phyloP scores from a whole-genome alignment of 2,113 vertebrate genomes.

The Oncorhynchus tshawytscha region DNA sequence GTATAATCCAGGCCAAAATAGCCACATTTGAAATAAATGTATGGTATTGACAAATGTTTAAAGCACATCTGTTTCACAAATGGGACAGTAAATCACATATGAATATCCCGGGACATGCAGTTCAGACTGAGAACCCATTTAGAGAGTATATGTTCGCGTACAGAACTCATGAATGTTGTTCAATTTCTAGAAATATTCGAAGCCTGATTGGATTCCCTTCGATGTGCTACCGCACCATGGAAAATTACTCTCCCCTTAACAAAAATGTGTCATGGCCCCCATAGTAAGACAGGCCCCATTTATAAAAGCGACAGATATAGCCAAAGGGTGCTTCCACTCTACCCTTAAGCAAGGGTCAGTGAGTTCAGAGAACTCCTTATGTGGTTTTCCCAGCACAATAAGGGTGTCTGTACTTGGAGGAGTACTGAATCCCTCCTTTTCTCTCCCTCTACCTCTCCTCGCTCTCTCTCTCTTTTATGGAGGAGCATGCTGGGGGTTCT shows the following conservation, averaged over 20 bases:
- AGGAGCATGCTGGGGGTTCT: background rate
- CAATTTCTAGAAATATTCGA: constrained; percentile 4
- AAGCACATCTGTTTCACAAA: constrained; percentile 2
- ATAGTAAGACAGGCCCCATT: background rate
- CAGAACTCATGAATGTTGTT: background rate
- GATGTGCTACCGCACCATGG: background rate
- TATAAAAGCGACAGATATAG: background rate
- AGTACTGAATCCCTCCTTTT: background rate
- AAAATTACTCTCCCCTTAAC: background rate
- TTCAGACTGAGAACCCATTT: background rate
- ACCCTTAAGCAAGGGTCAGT: constrained; percentile 6
- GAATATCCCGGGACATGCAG: background rate
- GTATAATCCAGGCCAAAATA: background rate
- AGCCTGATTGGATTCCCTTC: constrained; percentile 2
- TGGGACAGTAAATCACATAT: background rate
- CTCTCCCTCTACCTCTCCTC: background rate
- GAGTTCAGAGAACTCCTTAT: constrained; percentile 2
- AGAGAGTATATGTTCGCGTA: background rate
- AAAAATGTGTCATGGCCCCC: background rate
- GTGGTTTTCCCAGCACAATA: constrained; percentile 1
- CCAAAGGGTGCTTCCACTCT: background rate
- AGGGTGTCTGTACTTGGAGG: background rate
- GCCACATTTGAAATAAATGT: background rate
- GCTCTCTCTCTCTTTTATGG: background rate
- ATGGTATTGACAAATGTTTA: background rate